phyloP scores from a whole-genome alignment of 2,113 vertebrate genomes.

The Datnioides undecimradiatus region DNA sequence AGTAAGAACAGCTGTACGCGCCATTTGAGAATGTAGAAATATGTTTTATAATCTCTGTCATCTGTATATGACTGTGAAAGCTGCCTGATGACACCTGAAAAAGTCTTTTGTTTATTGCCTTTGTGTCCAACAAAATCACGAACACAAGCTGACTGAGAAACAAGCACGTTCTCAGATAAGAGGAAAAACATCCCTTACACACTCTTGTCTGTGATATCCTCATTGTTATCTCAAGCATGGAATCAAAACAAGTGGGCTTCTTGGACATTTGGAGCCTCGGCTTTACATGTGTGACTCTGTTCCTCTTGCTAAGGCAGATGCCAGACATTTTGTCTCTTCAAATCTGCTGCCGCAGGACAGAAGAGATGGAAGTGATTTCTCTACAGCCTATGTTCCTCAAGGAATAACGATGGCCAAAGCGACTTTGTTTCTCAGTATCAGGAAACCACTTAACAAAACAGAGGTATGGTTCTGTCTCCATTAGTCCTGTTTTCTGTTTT shows the following conservation, averaged over 20 bases:
- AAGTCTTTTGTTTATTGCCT: slow-evolving; percentile 59
- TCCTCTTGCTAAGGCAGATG: slow-evolving; percentile 45
- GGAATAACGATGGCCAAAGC: slow-evolving; percentile 47
- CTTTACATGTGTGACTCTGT: slow-evolving; percentile 53
- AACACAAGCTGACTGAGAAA: slow-evolving; percentile 39
- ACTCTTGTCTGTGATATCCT: slow-evolving; percentile 40
- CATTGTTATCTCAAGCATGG: slow-evolving; percentile 50
- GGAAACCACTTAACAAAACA: slow-evolving; percentile 56
- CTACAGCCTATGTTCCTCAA: slow-evolving; percentile 50
- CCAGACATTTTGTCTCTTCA: slow-evolving; percentile 68
- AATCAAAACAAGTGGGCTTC: slow-evolving; percentile 58
- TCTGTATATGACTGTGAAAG: slow-evolving; percentile 52
- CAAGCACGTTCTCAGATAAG: slow-evolving; percentile 54
- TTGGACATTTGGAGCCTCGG: slow-evolving; percentile 44
- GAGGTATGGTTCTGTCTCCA: slow-evolving; percentile 53
- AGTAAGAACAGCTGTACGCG: slow-evolving; percentile 57
- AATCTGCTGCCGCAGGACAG: slow-evolving; percentile 49
- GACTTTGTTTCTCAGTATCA: slow-evolving; percentile 52
- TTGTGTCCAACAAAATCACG: slow-evolving; percentile 63
- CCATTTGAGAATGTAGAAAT: slow-evolving; percentile 44
- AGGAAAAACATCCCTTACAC: slow-evolving; percentile 49
- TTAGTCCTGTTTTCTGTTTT: slow-evolving; percentile 52
- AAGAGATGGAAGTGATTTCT: slow-evolving; percentile 67
- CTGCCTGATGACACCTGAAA: slow-evolving; percentile 57
- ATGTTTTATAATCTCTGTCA: slow-evolving; percentile 45